Evolutionary conservation across 2,888 invertebrate genomes (phyloP), one percentile per base, ranked within the genome.

Genomic region (Caenorhabditis sp.): DNA sequence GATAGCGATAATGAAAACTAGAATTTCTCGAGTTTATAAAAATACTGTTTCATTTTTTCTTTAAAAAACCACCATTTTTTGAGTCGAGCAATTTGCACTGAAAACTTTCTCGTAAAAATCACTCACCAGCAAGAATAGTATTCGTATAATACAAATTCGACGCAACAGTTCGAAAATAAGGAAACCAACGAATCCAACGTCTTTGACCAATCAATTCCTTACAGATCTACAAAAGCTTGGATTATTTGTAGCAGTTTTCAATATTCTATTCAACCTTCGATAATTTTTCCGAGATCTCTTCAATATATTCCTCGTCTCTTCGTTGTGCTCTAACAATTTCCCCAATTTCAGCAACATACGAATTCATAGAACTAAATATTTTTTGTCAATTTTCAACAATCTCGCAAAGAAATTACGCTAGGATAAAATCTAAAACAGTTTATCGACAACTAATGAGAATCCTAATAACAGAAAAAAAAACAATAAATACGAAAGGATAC

Each of bases 321-420:
- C 83, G 54, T 20, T 81, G 80, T 0, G 83, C 74, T 27, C 83
- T 73, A 31, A 87, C 80, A n/a, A 86, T 83, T 67, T 87, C 87
- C 10, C 82, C 80, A 25, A 80, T 76, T 62, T 86, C 87, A 1
- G 82, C 82, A 57, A 79, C 74, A 63, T 75, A 82, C 5, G 79
- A 71, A 59, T 79, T 76, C 81, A 80, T 80, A n/a, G n/a, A 36
- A 20, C 21, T 10, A 56, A 26, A 26, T 27, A n/a, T 58, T 20
- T 58, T 56, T 23, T 8, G 4, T 8, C 20, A 58, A 58, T 58
- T n/a, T n/a, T 58, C 20, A n/a, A 20, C 20, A 36, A 58, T 36
- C 36, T 36, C n/a, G 3, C 8, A 27, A 58, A 36, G 2, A 53
- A 53, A 23, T 7, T 26, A 31, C 4, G 31, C 10, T 10, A 7